These are phyloP conservation scores for Semotilus atromaculatus DNA, from an alignment of 2,797 vertebrate species.

Conservation along the genomic window DNA sequence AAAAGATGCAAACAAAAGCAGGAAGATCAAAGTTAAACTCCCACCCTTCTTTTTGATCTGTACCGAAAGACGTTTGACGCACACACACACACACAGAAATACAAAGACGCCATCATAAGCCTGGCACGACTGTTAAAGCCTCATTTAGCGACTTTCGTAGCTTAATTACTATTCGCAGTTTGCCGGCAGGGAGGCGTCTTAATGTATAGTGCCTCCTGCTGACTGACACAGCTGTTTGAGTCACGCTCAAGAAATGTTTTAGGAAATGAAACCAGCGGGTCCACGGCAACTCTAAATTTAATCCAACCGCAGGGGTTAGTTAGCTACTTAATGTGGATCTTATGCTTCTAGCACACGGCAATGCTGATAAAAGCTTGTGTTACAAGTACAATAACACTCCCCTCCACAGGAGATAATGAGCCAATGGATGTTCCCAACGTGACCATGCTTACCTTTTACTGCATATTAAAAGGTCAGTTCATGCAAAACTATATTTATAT, in stretches of 20 bases:
- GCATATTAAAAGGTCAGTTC: neutral
- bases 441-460: neutral
- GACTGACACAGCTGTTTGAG: conserved; percentile 55
- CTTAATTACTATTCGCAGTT: conserved; percentile 63
- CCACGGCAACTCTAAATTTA: conserved; percentile 50
- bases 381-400: conserved; percentile 19
- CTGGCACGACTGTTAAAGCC: conserved; percentile 56
- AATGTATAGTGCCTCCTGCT: conserved; percentile 61
- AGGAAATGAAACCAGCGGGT: conserved; percentile 56
- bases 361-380: conserved; percentile 20
- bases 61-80: neutral
- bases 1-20: conserved; percentile 28
- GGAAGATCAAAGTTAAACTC: conserved; percentile 32
- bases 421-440: neutral
- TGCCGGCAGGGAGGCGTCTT: conserved; percentile 47
- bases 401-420: conserved; percentile 16
- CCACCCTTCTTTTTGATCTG: conserved; percentile 10
- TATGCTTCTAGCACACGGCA: conserved; percentile 23
- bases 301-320: conserved; percentile 46
- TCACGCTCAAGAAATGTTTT: conserved; percentile 55
- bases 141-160: conserved; percentile 62
- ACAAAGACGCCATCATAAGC: conserved; percentile 44
- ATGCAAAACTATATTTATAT: no score
- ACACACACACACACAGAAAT: conserved; percentile 2
- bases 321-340: conserved; percentile 30